Evolutionary conservation across 1,140 invertebrate genomes (phyloP).

Genomic region (Pachypsylla venusta): DNA sequence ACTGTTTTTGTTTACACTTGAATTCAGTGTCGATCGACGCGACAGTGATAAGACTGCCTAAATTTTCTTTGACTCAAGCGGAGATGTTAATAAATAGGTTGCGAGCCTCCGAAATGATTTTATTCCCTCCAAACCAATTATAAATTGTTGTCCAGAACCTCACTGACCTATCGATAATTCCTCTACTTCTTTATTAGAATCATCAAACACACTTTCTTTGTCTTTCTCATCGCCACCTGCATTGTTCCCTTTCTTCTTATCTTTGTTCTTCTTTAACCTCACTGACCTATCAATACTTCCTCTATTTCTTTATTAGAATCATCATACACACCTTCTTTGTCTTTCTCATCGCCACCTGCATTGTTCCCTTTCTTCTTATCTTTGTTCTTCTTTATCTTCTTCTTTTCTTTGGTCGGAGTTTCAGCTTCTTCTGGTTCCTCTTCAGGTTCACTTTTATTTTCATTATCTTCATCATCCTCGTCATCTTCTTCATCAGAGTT

Average conservation of each 20-base stretch:
- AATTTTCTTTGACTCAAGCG: too few species aligned
- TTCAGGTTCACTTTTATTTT: constrained; percentile 39
- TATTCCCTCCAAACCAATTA: too few species aligned
- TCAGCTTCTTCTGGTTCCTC: constrained; percentile 39
- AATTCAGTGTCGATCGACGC: too few species aligned
- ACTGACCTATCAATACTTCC: neutral
- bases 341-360: constrained; percentile 8
- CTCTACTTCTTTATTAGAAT: constrained; percentile 6
- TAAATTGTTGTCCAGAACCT: neutral
- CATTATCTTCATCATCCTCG: constrained; percentile 67
- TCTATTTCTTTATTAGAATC: constrained; percentile 7
- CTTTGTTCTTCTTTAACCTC: constrained; percentile 40
- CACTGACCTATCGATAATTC: neutral
- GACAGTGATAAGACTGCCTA: too few species aligned
- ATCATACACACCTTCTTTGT: constrained; percentile 6
- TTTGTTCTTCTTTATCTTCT: constrained; percentile 41
- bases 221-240: too few species aligned
- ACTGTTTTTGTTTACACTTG: too few species aligned
- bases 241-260: constrained; percentile 31
- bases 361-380: constrained; percentile 41
- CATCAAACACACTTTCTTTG: too few species aligned
- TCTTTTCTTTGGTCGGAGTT: constrained; percentile 40
- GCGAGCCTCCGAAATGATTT: too few species aligned
- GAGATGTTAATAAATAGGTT: too few species aligned
- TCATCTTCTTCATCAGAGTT: constrained; percentile 82